Evolutionary conservation across 2,888 invertebrate genomes (phyloP).

Genomic region (Rugalucina vietnamica): DNA sequence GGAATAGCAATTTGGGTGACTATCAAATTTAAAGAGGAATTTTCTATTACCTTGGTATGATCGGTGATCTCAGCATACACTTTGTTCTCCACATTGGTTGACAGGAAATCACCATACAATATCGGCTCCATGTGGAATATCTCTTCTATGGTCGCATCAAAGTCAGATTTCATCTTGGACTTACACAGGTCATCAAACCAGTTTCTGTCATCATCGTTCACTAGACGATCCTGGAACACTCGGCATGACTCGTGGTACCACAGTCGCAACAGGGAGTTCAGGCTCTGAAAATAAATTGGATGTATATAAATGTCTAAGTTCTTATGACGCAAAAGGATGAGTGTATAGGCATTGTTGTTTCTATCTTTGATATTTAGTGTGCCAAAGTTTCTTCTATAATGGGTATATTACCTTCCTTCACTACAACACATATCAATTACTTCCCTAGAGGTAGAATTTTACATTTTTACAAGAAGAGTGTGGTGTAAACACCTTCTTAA

Average conservation of each 20-base stretch:
- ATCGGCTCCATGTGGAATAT: slow-evolving; percentile 86
- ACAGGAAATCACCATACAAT: slow-evolving; percentile 89
- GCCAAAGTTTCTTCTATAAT: no score
- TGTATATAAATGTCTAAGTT: not conserved
- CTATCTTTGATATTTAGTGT: no score
- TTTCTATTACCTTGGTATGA: slow-evolving; percentile 86
- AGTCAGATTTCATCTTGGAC: slow-evolving; percentile 86
- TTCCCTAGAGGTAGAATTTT: no score
- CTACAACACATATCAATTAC: no score
- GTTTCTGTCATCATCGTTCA: slow-evolving; percentile 83
- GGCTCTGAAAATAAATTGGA: slow-evolving; percentile 65
- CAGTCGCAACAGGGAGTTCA: slow-evolving; percentile 80
- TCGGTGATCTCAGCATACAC: slow-evolving; percentile 88
- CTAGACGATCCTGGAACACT: slow-evolving; percentile 84
- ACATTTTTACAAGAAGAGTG: no score
- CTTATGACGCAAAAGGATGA: not conserved
- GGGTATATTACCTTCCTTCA: no score
- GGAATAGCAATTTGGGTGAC: no score
- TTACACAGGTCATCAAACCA: slow-evolving; percentile 82
- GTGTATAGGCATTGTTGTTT: no score
- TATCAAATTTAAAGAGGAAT: no score
- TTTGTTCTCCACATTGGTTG: slow-evolving; percentile 83
- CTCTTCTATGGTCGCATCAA: slow-evolving; percentile 85
- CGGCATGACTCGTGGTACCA: slow-evolving; percentile 84
- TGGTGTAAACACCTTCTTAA: no score